Evolutionary conservation across 64 coral and sea anemone genomes (phyloP).

Genomic region (Montipora capricornis): DNA sequence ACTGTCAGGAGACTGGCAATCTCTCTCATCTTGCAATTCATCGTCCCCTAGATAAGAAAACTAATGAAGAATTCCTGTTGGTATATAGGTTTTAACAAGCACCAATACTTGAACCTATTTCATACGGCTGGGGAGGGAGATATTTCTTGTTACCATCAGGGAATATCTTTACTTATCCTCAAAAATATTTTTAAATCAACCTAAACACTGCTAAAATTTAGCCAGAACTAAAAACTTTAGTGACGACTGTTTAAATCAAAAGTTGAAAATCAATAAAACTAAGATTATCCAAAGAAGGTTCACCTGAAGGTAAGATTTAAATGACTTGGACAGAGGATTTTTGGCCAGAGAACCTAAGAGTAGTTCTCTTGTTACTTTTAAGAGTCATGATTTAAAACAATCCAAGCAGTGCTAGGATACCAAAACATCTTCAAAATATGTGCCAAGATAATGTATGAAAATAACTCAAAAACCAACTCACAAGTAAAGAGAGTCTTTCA

Average conservation of each 20-base stretch:
- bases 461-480: background rate
- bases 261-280: no score
- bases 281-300: background rate
- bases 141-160: no score
- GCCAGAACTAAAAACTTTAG: no score
- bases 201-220: no score
- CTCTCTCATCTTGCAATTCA: slow-evolving; percentile 17
- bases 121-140: no score
- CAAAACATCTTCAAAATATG: background rate
- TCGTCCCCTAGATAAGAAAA: slow-evolving; percentile 30
- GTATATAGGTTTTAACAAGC: background rate
- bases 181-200: no score
- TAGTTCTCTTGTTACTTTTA: background rate
- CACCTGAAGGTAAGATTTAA: slow-evolving; percentile 26
- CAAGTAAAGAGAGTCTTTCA: background rate
- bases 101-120: background rate
- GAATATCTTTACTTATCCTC: no score
- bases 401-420: background rate
- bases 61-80: background rate
- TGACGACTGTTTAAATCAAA: no score
- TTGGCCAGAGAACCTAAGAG: background rate
- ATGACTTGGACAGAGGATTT: slow-evolving; percentile 13
- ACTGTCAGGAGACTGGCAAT: slow-evolving; percentile 29
- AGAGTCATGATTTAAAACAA: background rate
- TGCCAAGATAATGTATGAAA: background rate